Conservation (phyloP, 2,113 vertebrate genomes). For the Turnix velox region DNA sequence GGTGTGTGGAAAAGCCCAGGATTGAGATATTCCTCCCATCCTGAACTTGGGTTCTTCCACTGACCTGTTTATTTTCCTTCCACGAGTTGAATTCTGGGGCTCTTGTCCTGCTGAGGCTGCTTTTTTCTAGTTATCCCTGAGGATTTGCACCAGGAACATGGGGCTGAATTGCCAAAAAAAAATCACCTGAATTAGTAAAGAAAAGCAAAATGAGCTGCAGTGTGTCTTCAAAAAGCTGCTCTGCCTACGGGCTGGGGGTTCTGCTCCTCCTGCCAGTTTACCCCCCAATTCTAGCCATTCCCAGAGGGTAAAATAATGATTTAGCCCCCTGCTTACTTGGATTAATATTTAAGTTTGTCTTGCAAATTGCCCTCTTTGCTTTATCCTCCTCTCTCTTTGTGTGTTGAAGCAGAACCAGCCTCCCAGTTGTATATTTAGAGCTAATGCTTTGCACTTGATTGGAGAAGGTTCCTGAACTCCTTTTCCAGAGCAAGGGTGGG, state of each 20-base stretch:
- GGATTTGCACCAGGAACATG: not conserved
- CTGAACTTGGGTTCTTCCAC: not conserved
- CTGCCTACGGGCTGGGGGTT: not conserved
- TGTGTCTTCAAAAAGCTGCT: not conserved
- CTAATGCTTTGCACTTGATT: slow-evolving; percentile 51
- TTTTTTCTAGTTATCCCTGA: not conserved
- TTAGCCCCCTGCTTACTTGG: not conserved
- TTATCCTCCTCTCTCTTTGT: not conserved
- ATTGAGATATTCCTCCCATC: not conserved
- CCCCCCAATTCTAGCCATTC: not conserved
- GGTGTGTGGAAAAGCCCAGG: not conserved
- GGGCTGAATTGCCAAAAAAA: not conserved
- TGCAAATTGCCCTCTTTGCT: not conserved
- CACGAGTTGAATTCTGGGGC: not conserved
- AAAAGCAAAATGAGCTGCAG: not conserved
- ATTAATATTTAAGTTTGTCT: not conserved
- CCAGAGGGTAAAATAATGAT: not conserved
- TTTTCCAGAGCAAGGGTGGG: not conserved
- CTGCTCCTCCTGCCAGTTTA: not conserved
- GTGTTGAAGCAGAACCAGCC: slow-evolving; percentile 25
- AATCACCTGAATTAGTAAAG: slow-evolving; percentile 3
- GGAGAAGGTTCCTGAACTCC: slow-evolving; percentile 33
- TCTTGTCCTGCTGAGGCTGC: not conserved
- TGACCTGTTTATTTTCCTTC: slow-evolving; percentile 19
- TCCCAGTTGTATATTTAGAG: slow-evolving; percentile 54